Conservation (phyloP, 2,888 invertebrate genomes). For the Hanleya hanleyi region DNA sequence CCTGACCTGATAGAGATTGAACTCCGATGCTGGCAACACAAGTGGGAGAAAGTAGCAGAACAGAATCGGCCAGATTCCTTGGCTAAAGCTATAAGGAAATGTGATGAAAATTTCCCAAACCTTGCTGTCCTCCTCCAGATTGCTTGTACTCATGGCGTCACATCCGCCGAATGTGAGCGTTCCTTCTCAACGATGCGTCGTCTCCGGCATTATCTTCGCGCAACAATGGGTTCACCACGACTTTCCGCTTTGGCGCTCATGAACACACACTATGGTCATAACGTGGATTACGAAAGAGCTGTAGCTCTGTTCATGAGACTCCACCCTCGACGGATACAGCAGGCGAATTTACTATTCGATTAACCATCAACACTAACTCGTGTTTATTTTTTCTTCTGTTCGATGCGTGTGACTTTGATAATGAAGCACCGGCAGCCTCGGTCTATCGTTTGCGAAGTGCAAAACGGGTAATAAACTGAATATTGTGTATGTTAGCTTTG, state of each 20-base stretch:
- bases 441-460: no score
- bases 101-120: slow-evolving; percentile 2
- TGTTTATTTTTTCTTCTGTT: no score
- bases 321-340: slow-evolving; percentile 52
- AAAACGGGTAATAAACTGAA: no score
- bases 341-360: slow-evolving; percentile 36
- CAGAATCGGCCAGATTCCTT: not conserved
- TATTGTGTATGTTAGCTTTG: no score
- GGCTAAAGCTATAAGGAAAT: not conserved
- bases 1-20: not conserved
- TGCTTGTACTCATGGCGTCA: not conserved
- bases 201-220: not conserved
- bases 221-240: no score
- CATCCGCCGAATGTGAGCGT: slow-evolving; percentile 6
- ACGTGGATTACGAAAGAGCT: slow-evolving; percentile 11
- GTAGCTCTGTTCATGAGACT: slow-evolving; percentile 8
- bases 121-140: slow-evolving; percentile 1
- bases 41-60: not conserved
- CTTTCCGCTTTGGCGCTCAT: slow-evolving; percentile 17
- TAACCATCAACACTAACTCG: no score
- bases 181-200: slow-evolving; percentile 3
- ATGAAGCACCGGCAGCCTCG: no score
- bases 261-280: slow-evolving; percentile 21
- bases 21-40: not conserved
- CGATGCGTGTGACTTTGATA: no score